A percentile compares a stretch with the other conserved stretches of the same genome.
These are phyloP conservation scores for Hozukius guyotensis DNA, from an alignment of 2,797 vertebrate genomes.

Conservation along the genomic window DNA sequence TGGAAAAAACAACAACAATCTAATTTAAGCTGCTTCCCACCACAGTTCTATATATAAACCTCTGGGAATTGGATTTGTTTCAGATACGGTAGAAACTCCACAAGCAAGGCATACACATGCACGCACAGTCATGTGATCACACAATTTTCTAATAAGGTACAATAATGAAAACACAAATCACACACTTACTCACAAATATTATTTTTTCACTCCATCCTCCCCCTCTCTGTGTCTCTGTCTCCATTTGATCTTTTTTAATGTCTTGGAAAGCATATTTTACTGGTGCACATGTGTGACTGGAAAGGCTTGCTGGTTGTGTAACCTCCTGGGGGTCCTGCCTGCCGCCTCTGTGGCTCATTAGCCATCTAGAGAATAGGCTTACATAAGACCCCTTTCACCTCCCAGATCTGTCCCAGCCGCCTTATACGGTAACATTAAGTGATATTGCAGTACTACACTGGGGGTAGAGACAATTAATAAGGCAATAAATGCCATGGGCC, in stretches of 20 bases:
- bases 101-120: conserved; percentile 17
- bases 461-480: conserved; percentile 29
- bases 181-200: conserved; percentile 7
- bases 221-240: background rate
- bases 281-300: conserved; percentile 21
- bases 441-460: conserved; percentile 27
- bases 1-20: conserved; percentile 32
- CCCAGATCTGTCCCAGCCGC: conserved; percentile 29
- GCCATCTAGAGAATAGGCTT: conserved; percentile 56
- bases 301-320: conserved; percentile 53
- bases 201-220: background rate
- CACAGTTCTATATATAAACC: conserved; percentile 65
- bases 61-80: conserved; percentile 66
- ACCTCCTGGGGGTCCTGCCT: conserved; percentile 41
- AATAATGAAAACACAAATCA: conserved; percentile 9
- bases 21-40: conserved; percentile 72
- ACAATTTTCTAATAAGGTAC: conserved; percentile 3
- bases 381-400: conserved; percentile 48
- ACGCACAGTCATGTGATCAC: conserved; percentile 22
- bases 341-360: conserved; percentile 68
- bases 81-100: conserved; percentile 26
- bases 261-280: conserved; percentile 28
- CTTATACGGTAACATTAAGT: conserved; percentile 55
- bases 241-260: background rate
- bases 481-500: conserved; percentile 1